These are phyloP conservation scores for Exephanes ischioxanthus DNA, from an alignment of 2,888 invertebrate genomes.

Conservation along the genomic window DNA sequence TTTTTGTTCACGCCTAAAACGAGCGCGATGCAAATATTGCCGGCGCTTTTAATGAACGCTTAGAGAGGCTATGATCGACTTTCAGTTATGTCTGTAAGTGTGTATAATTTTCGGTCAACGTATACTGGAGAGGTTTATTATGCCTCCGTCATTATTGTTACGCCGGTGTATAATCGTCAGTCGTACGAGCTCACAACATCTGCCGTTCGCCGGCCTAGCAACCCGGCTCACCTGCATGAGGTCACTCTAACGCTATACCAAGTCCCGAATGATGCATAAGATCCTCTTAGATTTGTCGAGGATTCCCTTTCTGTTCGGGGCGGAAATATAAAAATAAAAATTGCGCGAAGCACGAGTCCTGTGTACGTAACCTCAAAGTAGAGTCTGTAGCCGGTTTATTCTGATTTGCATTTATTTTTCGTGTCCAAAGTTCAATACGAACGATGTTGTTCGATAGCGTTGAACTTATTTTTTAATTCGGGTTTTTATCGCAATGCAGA, in stretches of 20 bases:
- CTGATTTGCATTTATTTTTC: background rate
- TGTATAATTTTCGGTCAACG: background rate
- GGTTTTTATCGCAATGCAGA: background rate
- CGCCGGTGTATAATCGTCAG: slow-evolving; percentile 1
- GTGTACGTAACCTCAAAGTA: too few relatives aligned
- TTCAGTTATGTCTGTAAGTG: background rate
- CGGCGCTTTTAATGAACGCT: background rate
- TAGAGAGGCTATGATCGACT: background rate
- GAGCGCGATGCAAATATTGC: background rate
- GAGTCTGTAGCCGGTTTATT: slow-evolving; percentile 2
- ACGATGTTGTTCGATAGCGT: too few relatives aligned
- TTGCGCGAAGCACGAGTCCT: background rate
- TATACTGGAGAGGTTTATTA: background rate
- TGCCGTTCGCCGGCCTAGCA: slow-evolving; percentile 22
- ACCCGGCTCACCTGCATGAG: slow-evolving; percentile 37
- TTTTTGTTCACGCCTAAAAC: slow-evolving; percentile 47
- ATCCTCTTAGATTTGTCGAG: background rate
- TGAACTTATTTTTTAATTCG: background rate
- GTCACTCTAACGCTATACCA: slow-evolving; percentile 16
- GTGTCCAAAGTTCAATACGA: background rate
- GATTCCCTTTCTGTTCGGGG: background rate
- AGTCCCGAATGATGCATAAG: slow-evolving; percentile 7
- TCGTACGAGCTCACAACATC: slow-evolving; percentile 27
- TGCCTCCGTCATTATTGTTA: background rate
- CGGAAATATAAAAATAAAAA: background rate